A percentile compares a stretch with the other conserved stretches of the same genome.
Conservation (phyloP, 2,888 invertebrate species). For the Prosopocoilus inquinatus region DNA sequence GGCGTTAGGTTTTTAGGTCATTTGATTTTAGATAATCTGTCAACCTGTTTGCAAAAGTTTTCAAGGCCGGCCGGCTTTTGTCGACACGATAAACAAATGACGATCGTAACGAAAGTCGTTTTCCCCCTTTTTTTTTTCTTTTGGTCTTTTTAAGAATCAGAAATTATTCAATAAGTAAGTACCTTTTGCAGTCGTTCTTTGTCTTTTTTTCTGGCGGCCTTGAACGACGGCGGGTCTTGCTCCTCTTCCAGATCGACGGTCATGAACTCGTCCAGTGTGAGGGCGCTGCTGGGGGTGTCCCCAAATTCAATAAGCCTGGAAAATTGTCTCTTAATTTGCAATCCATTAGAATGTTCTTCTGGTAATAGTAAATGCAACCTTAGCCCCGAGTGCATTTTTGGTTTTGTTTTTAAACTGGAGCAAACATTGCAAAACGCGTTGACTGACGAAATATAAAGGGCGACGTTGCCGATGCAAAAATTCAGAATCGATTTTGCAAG, state of each 20-base stretch:
- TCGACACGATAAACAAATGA: too few relatives aligned
- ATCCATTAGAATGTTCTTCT: background rate
- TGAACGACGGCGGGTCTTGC: conserved; percentile 94
- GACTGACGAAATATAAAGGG: background rate
- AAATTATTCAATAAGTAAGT: conserved; percentile 19
- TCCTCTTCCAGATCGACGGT: conserved; percentile 94
- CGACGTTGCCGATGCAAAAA: background rate
- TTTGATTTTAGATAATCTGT: too few relatives aligned
- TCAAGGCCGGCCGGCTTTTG: too few relatives aligned
- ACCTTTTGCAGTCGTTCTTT: conserved; percentile 81
- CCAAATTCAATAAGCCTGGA: conserved; percentile 86
- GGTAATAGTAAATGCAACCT: background rate
- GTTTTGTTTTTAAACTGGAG: conserved; percentile 1
- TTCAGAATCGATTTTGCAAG: background rate
- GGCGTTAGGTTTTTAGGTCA: too few relatives aligned
- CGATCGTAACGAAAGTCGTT: too few relatives aligned
- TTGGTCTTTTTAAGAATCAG: too few relatives aligned
- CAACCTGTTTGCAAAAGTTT: too few relatives aligned
- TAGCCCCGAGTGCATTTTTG: conserved; percentile 1
- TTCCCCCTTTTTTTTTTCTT: too few relatives aligned
- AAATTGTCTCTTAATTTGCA: conserved; percentile 3
- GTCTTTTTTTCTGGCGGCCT: conserved; percentile 84
- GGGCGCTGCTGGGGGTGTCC: conserved; percentile 90
- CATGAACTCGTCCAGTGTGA: conserved; percentile 96
- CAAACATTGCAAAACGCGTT: background rate